phyloP scores from a whole-genome alignment of 2,888 invertebrate genomes.

The Amphipoea lucens region DNA sequence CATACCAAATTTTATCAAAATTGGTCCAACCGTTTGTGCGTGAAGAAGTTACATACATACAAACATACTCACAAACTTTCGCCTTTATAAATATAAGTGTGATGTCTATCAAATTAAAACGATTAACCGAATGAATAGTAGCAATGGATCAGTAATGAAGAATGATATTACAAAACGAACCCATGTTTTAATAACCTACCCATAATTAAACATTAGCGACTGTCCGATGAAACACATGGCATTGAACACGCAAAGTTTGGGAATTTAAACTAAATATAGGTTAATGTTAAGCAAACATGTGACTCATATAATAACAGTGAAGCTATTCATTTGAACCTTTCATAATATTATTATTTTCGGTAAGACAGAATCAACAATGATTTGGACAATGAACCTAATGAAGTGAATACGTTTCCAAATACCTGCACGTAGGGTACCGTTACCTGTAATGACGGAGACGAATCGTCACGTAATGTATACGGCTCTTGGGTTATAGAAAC shows the following conservation, averaged over 20 bases:
- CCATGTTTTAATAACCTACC: constrained; percentile 37
- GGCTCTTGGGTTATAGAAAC: constrained; percentile 8
- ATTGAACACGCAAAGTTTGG: constrained; percentile 48
- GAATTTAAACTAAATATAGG: constrained; percentile 49
- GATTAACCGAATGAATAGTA: constrained; percentile 4
- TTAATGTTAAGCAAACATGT: constrained; percentile 47
- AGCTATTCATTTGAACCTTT: constrained; percentile 15
- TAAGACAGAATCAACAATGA: constrained; percentile 15
- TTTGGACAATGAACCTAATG: constrained; percentile 34
- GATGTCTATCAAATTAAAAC: not conserved
- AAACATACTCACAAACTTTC: too few relatives aligned
- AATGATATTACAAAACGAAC: constrained; percentile 7
- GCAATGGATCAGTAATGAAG: constrained; percentile 16
- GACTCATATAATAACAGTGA: constrained; percentile 43
- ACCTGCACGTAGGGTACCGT: constrained; percentile 22
- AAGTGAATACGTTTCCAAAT: constrained; percentile 31
- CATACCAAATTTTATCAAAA: too few relatives aligned
- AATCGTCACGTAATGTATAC: constrained; percentile 36
- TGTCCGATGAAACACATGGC: constrained; percentile 32
- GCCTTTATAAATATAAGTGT: too few relatives aligned
- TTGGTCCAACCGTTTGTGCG: too few relatives aligned
- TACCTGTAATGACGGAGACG: constrained; percentile 43
- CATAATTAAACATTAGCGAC: constrained; percentile 31
- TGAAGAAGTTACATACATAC: too few relatives aligned
- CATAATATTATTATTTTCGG: constrained; percentile 36